Conservation (phyloP, 2,797 vertebrate genomes). For the Octomys mimax region DNA sequence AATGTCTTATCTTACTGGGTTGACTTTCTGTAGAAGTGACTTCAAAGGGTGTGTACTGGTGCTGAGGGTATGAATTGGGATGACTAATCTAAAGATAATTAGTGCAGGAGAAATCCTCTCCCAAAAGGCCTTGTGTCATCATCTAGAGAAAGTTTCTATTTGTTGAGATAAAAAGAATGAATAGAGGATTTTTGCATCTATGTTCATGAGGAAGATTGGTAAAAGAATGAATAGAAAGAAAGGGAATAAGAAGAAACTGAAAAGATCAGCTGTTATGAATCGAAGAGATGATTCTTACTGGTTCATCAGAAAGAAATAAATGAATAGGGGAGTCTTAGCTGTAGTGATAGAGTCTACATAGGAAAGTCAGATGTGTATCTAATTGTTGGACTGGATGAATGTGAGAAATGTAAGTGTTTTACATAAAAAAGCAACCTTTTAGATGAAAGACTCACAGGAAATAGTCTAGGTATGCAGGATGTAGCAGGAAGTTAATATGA, state of each 20-base stretch:
- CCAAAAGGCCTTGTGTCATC: neutral
- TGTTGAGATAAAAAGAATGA: constrained; percentile 42
- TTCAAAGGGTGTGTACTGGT: neutral
- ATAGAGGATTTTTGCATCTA: neutral
- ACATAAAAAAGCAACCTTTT: constrained; percentile 25
- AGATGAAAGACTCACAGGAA: neutral
- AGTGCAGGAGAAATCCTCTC: neutral
- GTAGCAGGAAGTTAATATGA: neutral
- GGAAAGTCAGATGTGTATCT: neutral
- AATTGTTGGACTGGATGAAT: constrained; percentile 29
- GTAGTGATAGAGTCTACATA: neutral
- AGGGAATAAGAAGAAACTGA: neutral
- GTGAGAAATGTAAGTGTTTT: neutral
- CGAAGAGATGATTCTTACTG: constrained; percentile 23
- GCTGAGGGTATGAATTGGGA: neutral
- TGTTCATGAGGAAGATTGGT: too few species aligned
- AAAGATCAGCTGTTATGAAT: neutral
- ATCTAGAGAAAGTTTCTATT: constrained; percentile 51
- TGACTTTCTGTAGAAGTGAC: neutral
- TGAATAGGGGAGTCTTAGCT: neutral
- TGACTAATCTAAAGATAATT: constrained; percentile 18
- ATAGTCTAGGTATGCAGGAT: neutral
- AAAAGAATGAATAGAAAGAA: neutral
- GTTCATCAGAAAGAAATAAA: neutral
- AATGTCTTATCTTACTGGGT: constrained; percentile 15